Base-by-base conservation (phyloP, 2,797 vertebrate species). In the Cercopithecus hamlyni region DNA sequence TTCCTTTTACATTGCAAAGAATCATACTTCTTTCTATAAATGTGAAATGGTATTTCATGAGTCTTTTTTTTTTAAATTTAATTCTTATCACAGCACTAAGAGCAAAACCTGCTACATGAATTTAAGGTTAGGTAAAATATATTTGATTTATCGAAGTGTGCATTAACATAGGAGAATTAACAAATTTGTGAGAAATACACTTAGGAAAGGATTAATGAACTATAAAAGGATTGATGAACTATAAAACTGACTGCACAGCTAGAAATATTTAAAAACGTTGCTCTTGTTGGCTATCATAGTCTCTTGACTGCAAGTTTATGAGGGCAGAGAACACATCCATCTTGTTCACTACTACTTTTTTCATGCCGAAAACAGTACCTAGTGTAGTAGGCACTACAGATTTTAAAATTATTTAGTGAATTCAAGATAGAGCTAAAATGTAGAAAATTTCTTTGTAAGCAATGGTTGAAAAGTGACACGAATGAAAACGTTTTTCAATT, bases 151-250 rank as follows among this genome's bases (percentile, higher is more conserved):
- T 90, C 67, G 85, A 87, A 92, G 12, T 64, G 7, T 50, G n/a
- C 22, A 48, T 76, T 93, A 55, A 75, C 75, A 24, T 36, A 76
- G 12, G 13, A 86, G 39, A 88, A 91, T 91, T 95, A 94, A 84
- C 33, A 97, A 27, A 96, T 72, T n/a, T 87, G 48, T 93, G 36
- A 90, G n/a, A 92, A 87, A 90, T 73, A 64, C 15, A 39, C 24
- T 64, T 95, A 84, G 36, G 57, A 79, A 97, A 90, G 26, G 27
- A 93, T 64, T 81, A 50, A 80, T 75, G 33, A 91, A 50, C 12
- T 48, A 77, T 72, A 43, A 92, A 91, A 94, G 27, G 20, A 79
- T 13, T 55, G 45, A 43, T 64, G n/a, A 96, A 39, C 58, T 91
- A 19, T 77, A 55, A 93, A 93, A 20, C 10, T 86, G 67, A 57